phyloP scores from a whole-genome alignment of 2,113 vertebrate genomes.

The Pseudopodoces humilis region DNA sequence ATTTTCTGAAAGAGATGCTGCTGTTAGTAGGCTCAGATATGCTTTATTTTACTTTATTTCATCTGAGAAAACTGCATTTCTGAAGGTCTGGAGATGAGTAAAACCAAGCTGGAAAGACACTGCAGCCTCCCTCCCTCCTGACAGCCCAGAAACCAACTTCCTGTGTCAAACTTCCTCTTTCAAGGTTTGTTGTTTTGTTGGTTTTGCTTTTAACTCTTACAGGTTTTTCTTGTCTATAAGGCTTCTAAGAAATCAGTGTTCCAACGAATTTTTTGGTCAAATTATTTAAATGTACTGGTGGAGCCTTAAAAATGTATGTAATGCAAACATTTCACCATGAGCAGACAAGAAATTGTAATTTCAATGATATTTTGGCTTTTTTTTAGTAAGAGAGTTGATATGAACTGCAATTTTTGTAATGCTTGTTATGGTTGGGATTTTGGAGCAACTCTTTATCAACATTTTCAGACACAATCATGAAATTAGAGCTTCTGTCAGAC shows the following conservation, averaged over 20 bases:
- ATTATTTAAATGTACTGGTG: not conserved
- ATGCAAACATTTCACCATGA: fast-evolving
- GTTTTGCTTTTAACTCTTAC: not conserved
- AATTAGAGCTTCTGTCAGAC: not conserved
- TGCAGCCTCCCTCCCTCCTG: not conserved
- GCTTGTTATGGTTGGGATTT: not conserved
- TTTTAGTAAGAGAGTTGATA: not conserved
- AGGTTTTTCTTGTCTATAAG: not conserved
- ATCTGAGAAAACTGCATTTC: not conserved
- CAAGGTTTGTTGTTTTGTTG: not conserved
- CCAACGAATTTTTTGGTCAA: not conserved
- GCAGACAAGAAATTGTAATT: not conserved
- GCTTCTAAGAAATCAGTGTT: not conserved
- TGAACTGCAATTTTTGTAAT: not conserved
- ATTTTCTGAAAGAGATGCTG: not conserved
- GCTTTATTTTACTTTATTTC: not conserved
- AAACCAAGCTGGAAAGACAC: not conserved
- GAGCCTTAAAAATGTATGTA: not conserved
- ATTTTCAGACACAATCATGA: not conserved
- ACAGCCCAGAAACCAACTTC: slow-evolving; percentile 46
- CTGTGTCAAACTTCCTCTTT: slow-evolving; percentile 64
- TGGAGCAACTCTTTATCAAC: not conserved
- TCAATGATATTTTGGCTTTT: not conserved
- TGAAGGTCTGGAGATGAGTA: not conserved
- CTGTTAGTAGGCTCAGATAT: not conserved